Evolutionary conservation across 1,140 invertebrate species (phyloP).

Genomic region (Mya arenaria): DNA sequence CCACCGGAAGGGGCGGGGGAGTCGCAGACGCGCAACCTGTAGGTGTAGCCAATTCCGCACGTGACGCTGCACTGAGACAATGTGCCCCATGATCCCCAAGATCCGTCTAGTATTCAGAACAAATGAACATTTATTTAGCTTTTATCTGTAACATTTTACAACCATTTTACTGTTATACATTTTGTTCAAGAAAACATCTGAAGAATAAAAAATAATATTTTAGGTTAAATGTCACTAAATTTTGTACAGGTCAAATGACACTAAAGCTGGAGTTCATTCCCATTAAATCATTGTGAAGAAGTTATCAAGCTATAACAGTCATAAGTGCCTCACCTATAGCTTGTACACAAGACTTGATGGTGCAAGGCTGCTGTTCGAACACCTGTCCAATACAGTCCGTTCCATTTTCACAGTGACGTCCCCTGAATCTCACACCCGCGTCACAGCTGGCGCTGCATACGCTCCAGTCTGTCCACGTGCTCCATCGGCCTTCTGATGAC

Average conservation of each 20-base stretch:
- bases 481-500: conserved; percentile 11
- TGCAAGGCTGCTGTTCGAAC: conserved; percentile 11
- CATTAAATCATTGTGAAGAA: background rate
- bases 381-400: background rate
- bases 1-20: conserved; percentile 86
- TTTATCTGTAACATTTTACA: no score
- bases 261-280: background rate
- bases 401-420: conserved; percentile 19
- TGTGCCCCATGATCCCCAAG: conserved; percentile 55
- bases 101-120: conserved; percentile 33
- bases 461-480: conserved; percentile 20
- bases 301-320: background rate
- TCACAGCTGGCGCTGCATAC: conserved; percentile 22
- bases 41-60: conserved; percentile 73
- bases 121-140: background rate
- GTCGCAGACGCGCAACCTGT: conserved; percentile 53
- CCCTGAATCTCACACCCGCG: background rate
- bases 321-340: background rate
- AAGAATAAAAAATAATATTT: background rate
- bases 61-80: conserved; percentile 45
- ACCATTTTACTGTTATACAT: background rate
- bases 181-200: background rate
- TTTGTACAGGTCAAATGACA: background rate
- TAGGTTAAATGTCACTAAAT: background rate
- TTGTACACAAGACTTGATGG: background rate